A percentile compares a stretch with the other conserved stretches of the same genome.
Conservation (phyloP, 2,888 invertebrate genomes). For the Vandiemenella viatica region DNA sequence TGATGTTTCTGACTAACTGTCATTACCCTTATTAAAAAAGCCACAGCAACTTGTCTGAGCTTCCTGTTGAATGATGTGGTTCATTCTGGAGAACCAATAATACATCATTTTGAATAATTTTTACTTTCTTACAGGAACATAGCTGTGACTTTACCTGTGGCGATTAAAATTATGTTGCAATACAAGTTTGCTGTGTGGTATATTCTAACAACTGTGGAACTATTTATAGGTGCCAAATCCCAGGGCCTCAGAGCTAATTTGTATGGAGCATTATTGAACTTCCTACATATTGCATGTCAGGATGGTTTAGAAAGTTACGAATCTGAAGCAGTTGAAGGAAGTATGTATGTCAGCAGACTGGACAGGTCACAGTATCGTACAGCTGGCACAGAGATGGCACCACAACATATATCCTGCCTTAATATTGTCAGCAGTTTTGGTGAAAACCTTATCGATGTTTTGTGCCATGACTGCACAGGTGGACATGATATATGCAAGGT, state of each 20-base stretch:
- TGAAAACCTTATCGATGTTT: constrained; percentile 60
- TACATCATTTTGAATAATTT: too few relatives aligned
- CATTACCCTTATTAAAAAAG: too few relatives aligned
- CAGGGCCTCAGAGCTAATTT: constrained; percentile 75
- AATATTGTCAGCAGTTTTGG: constrained; percentile 59
- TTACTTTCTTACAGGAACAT: too few relatives aligned
- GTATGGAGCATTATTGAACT: constrained; percentile 69
- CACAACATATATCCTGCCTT: constrained; percentile 32
- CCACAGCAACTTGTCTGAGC: too few relatives aligned
- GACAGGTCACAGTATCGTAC: constrained; percentile 35
- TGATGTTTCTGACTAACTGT: too few relatives aligned
- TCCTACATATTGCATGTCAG: constrained; percentile 44
- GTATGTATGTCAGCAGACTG: constrained; percentile 39
- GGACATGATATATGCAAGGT: constrained; percentile 76
- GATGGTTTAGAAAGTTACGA: constrained; percentile 24
- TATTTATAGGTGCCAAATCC: constrained; percentile 51
- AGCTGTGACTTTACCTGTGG: too few relatives aligned
- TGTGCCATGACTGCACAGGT: constrained; percentile 75
- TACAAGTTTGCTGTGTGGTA: too few relatives aligned
- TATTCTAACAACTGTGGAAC: too few relatives aligned
- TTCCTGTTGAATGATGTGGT: too few relatives aligned
- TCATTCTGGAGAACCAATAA: too few relatives aligned
- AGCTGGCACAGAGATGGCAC: not conserved
- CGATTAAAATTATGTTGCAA: too few relatives aligned
- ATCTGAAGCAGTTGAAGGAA: not conserved